A percentile compares a stretch with the other conserved stretches of the same genome.
Conservation (phyloP, 2,888 invertebrate genomes). For the Eilema caniola region DNA sequence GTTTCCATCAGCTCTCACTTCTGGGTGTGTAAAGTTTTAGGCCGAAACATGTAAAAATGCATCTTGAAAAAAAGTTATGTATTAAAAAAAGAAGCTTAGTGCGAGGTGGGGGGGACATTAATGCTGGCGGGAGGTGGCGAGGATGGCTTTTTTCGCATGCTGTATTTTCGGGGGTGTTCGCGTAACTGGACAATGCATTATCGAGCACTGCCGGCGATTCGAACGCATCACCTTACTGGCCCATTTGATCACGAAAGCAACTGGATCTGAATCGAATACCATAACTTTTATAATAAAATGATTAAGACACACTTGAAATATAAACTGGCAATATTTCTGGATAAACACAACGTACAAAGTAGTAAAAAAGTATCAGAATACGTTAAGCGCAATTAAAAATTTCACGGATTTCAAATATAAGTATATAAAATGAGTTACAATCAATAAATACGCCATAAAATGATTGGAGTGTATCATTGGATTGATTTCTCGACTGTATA, state of each 20-base stretch:
- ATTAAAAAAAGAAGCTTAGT: conserved; percentile 87
- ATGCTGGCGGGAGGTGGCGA: conserved; percentile 80
- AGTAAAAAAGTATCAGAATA: conserved; percentile 44
- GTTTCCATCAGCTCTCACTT: conserved; percentile 72
- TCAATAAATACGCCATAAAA: conserved; percentile 53
- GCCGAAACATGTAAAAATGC: conserved; percentile 87
- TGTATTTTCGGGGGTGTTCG: conserved; percentile 85
- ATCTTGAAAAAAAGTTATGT: conserved; percentile 88
- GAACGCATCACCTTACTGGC: conserved; percentile 79
- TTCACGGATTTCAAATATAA: conserved; percentile 54
- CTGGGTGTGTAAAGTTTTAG: conserved; percentile 87
- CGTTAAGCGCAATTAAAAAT: conserved; percentile 53
- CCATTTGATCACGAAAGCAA: conserved; percentile 72
- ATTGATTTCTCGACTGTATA: conserved; percentile 40
- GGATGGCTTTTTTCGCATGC: conserved; percentile 85
- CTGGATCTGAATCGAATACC: conserved; percentile 59
- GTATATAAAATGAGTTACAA: conserved; percentile 52
- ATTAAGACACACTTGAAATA: conserved; percentile 33
- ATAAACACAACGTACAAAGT: conserved; percentile 34
- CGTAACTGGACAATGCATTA: conserved; percentile 86
- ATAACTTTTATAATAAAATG: conserved; percentile 34
- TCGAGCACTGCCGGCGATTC: conserved; percentile 71
- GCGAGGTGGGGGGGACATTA: conserved; percentile 85
- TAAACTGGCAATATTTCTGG: conserved; percentile 33
- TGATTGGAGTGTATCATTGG: conserved; percentile 48